Conservation (phyloP, 2,888 invertebrate species). For the Melanophora roralis region DNA sequence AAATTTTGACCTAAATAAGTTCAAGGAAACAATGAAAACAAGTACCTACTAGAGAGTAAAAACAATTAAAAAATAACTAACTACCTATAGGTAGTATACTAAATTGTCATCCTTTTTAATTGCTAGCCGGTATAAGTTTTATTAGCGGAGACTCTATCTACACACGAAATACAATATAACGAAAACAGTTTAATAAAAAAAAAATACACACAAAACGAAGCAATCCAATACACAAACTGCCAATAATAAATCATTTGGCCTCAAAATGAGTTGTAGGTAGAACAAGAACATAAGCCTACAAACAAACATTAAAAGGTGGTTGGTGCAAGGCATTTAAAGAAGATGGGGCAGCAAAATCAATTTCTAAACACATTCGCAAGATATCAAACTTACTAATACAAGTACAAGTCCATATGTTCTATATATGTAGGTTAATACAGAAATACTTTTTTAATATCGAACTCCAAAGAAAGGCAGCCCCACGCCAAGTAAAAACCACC, state of each 20-base stretch:
- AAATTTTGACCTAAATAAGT: background rate
- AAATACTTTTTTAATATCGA: too few relatives aligned
- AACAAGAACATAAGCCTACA: background rate
- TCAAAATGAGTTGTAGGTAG: constrained; percentile 41
- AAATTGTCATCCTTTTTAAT: too few relatives aligned
- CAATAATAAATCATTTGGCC: constrained; percentile 51
- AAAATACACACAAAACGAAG: background rate
- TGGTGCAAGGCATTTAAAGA: constrained; percentile 41
- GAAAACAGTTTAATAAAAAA: constrained; percentile 6
- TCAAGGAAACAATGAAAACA: background rate
- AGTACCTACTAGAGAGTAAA: background rate
- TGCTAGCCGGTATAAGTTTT: background rate
- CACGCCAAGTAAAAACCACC: constrained; percentile 19
- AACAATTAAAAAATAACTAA: too few relatives aligned
- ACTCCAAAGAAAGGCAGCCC: too few relatives aligned
- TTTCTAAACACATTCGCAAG: constrained; percentile 3
- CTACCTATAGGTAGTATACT: too few relatives aligned
- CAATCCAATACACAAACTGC: background rate
- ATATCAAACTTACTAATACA: constrained; percentile 7
- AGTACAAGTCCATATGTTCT: background rate
- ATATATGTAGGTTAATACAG: too few relatives aligned
- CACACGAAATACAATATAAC: constrained; percentile 1
- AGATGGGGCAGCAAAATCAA: constrained; percentile 27
- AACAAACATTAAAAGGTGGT: constrained; percentile 14
- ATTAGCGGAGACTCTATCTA: background rate